Evolutionary conservation across 2,113 vertebrate species (phyloP).

Genomic region (Brachypteracias leptosomus): DNA sequence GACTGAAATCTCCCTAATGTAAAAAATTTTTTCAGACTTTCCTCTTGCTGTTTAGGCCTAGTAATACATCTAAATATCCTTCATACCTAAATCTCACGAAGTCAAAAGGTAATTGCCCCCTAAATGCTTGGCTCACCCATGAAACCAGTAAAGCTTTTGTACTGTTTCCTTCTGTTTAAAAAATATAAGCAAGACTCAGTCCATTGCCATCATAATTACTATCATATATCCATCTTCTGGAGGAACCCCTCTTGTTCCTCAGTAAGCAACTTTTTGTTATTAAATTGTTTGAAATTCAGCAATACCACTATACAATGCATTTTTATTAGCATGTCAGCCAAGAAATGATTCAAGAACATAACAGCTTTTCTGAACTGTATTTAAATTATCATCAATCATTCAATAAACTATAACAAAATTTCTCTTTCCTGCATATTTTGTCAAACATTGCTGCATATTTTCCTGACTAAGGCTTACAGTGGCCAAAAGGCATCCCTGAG

Average conservation of each 20-base stretch:
- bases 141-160: background rate
- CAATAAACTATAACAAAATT: background rate
- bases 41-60: background rate
- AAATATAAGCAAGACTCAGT: background rate
- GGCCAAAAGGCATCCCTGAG: background rate
- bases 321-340: slow-evolving; percentile 3
- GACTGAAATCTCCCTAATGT: background rate
- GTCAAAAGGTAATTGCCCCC: background rate
- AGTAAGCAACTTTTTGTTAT: slow-evolving; percentile 4
- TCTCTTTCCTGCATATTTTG: background rate
- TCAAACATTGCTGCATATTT: background rate
- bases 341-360: background rate
- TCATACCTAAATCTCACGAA: background rate
- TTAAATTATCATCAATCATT: slow-evolving; percentile 28
- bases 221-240: background rate
- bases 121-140: background rate
- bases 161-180: background rate
- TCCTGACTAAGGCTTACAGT: background rate
- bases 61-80: background rate
- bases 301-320: background rate
- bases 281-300: slow-evolving; percentile 21
- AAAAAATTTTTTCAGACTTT: background rate
- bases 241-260: background rate
- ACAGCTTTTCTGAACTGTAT: slow-evolving; percentile 18
- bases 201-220: background rate